phyloP scores from a whole-genome alignment of 1,140 invertebrate genomes.

The Caenorhabditis briggsae region DNA sequence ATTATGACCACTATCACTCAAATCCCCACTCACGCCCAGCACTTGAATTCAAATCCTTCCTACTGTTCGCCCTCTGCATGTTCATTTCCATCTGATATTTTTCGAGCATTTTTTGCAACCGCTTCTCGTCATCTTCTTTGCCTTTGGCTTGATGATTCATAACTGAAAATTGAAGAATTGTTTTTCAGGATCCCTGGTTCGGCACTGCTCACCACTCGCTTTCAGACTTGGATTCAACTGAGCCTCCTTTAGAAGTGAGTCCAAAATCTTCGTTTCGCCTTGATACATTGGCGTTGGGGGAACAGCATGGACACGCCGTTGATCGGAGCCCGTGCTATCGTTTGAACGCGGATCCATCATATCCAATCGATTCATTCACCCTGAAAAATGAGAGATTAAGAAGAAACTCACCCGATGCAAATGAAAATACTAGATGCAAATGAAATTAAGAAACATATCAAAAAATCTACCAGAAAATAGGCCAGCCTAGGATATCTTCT shows the following conservation, averaged over 20 bases:
- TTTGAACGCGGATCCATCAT: conserved; percentile 30
- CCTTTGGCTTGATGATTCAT: conserved; percentile 41
- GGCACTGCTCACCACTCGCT: conserved; percentile 38
- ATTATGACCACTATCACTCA: not conserved
- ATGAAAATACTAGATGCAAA: not conserved
- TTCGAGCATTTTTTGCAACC: conserved; percentile 24
- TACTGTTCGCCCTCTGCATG: conserved; percentile 36
- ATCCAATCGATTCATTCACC: conserved; percentile 39
- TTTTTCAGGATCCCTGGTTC: conserved; percentile 24
- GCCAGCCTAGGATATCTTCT: not conserved
- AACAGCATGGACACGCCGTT: conserved; percentile 9
- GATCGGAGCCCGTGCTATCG: conserved; percentile 26
- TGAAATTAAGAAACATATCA: not conserved
- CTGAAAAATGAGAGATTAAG: not conserved
- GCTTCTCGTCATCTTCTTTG: conserved; percentile 42
- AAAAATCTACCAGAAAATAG: not conserved
- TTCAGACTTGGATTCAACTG: conserved; percentile 49
- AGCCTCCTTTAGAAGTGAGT: conserved; percentile 55
- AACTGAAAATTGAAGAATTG: not conserved
- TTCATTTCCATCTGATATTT: conserved; percentile 52
- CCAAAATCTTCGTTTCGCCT: conserved; percentile 29
- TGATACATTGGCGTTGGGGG: conserved; percentile 34
- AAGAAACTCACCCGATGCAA: not conserved
- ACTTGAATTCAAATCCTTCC: conserved; percentile 7
- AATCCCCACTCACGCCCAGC: not conserved